Conservation (phyloP, 2,113 vertebrate species). For the Anser brachyrhynchus region DNA sequence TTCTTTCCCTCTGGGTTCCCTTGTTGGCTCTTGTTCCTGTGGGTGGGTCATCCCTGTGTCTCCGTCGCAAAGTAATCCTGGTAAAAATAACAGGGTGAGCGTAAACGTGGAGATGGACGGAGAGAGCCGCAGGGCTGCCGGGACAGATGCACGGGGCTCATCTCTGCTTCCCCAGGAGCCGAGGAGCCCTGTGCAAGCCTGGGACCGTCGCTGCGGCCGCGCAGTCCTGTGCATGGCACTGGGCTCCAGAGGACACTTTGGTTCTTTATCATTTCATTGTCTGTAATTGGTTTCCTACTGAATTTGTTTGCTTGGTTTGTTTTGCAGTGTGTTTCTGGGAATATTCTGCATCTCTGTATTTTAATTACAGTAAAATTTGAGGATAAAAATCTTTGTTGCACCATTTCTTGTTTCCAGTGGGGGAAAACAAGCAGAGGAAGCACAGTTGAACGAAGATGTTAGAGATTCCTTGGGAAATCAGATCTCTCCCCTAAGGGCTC, state of each 20-base stretch:
- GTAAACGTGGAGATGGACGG: background rate
- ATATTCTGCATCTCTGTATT: constrained; percentile 71
- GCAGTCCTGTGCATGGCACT: rapidly evolving
- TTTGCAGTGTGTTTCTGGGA: constrained; percentile 66
- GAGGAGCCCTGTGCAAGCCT: background rate
- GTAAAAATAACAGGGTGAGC: background rate
- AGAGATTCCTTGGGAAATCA: constrained; percentile 66
- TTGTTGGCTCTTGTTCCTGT: background rate
- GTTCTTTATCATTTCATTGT: constrained; percentile 58
- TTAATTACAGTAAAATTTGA: constrained; percentile 74
- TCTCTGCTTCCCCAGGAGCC: background rate
- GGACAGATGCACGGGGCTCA: background rate
- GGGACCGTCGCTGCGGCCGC: rapidly evolving
- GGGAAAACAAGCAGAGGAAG: constrained; percentile 18
- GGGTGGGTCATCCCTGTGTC: constrained; percentile 8
- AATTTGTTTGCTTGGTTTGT: constrained; percentile 63
- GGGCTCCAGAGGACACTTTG: constrained; percentile 18
- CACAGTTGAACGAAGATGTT: constrained; percentile 14
- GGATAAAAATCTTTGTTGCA: constrained; percentile 44
- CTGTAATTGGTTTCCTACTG: constrained; percentile 63
- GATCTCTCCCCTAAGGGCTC: constrained; percentile 37
- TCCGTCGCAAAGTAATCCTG: constrained; percentile 5
- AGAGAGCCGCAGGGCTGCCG: background rate
- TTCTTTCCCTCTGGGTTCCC: constrained; percentile 1
- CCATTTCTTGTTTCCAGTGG: constrained; percentile 45